These are phyloP conservation scores for Pavo muticus DNA, from an alignment of 2,113 vertebrate genomes.

Conservation along the genomic window DNA sequence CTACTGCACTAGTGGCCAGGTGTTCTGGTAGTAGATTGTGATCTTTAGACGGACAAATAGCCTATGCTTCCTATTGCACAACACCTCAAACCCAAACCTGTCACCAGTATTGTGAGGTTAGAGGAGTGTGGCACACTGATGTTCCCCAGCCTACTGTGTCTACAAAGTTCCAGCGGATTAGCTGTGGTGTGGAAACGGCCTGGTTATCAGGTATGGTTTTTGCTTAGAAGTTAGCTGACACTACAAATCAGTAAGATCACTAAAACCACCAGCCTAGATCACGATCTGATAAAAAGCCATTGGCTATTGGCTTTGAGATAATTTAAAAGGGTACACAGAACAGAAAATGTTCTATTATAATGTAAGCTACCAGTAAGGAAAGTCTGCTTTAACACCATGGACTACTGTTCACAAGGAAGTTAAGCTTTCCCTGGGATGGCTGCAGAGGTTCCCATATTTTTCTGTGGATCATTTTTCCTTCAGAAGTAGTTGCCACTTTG, in stretches of 20 bases:
- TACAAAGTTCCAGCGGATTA: background rate
- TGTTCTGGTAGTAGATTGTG: background rate
- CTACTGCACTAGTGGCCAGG: background rate
- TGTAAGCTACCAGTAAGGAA: background rate
- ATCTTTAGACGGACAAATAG: background rate
- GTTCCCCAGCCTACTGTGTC: background rate
- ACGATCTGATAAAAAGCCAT: constrained; percentile 26
- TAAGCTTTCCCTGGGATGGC: background rate
- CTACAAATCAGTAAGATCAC: background rate
- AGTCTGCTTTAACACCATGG: background rate
- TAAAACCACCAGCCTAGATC: constrained; percentile 20
- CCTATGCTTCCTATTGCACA: background rate
- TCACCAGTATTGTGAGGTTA: fast-evolving
- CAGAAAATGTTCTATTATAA: background rate
- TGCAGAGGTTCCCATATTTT: background rate
- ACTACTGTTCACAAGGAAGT: background rate
- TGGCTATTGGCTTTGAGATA: background rate
- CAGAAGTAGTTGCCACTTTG: background rate
- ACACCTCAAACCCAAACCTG: background rate
- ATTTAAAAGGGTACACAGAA: background rate
- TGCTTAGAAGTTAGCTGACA: background rate
- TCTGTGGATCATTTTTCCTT: background rate
- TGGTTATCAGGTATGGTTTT: background rate
- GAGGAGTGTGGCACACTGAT: background rate
- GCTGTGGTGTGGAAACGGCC: background rate